These are phyloP conservation scores for Stratiolaelaps scimitus DNA, from an alignment of 1,140 invertebrate species.

Conservation along the genomic window DNA sequence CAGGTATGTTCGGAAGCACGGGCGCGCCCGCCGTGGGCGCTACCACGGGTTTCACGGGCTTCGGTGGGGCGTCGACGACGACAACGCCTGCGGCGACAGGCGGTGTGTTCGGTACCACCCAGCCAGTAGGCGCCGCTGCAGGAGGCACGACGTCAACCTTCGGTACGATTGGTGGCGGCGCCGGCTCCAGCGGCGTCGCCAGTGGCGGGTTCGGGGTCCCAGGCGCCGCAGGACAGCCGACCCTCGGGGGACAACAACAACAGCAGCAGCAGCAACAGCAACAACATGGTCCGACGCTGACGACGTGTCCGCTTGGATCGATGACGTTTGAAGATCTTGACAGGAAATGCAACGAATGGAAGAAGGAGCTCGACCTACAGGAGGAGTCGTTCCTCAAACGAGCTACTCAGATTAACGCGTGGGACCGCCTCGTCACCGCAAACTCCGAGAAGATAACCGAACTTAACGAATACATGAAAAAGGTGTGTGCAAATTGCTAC, in stretches of 20 bases:
- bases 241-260: not conserved
- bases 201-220: no score
- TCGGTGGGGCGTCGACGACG: constrained; percentile 16
- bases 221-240: no score
- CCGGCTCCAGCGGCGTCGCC: no score
- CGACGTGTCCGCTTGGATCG: constrained; percentile 25
- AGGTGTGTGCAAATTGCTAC: constrained; percentile 6
- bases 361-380: constrained; percentile 77
- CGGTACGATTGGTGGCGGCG: not conserved
- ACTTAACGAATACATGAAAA: constrained; percentile 25
- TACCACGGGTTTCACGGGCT: no score
- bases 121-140: not conserved
- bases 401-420: constrained; percentile 82
- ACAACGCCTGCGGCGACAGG: not conserved
- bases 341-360: constrained; percentile 91
- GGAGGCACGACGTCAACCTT: constrained; percentile 9
- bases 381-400: constrained; percentile 85
- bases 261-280: constrained; percentile 12
- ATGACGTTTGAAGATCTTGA: constrained; percentile 79
- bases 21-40: no score
- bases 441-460: constrained; percentile 72
- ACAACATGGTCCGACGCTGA: constrained; percentile 6
- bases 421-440: constrained; percentile 74
- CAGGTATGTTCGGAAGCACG: no score
- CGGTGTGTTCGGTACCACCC: no score